phyloP scores from a whole-genome alignment of 2,888 invertebrate genomes.

The Agonum fuliginosum region DNA sequence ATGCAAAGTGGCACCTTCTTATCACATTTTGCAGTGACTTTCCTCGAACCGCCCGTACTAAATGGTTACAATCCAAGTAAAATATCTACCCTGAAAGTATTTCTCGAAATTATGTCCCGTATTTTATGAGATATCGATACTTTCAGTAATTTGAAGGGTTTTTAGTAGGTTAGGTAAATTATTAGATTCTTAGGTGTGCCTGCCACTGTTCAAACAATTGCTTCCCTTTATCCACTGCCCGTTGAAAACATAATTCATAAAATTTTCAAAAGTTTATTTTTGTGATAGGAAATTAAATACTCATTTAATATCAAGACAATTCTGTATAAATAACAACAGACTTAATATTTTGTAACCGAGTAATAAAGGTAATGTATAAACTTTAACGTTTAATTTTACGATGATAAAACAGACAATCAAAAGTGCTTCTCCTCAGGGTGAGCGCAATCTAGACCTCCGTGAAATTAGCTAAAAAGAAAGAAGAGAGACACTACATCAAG shows the following conservation, averaged over 20 bases:
- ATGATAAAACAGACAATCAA: slow-evolving; percentile 29
- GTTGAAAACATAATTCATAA: neutral
- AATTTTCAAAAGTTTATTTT: neutral
- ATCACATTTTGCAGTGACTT: no score
- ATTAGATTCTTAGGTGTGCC: no score
- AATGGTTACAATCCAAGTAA: no score
- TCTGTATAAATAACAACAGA: neutral
- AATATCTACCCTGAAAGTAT: no score
- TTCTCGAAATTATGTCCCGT: no score
- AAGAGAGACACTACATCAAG: neutral
- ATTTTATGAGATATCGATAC: no score
- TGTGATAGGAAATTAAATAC: neutral
- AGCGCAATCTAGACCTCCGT: neutral
- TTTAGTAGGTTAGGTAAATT: no score
- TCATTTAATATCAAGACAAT: slow-evolving; percentile 6
- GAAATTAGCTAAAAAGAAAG: neutral
- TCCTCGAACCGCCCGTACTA: no score
- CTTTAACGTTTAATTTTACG: slow-evolving; percentile 18
- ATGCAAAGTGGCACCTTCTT: no score
- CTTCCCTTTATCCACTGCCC: no score
- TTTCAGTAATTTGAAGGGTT: no score
- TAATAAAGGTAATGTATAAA: slow-evolving; percentile 30
- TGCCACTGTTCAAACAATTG: no score
- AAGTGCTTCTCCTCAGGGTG: slow-evolving; percentile 28
- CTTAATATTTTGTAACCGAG: slow-evolving; percentile 19